Percentiles rank a stretch among this genome's conserved stretches.
phyloP scores from a whole-genome alignment of 1,140 invertebrate genomes.

The Probaryconus sp. region DNA sequence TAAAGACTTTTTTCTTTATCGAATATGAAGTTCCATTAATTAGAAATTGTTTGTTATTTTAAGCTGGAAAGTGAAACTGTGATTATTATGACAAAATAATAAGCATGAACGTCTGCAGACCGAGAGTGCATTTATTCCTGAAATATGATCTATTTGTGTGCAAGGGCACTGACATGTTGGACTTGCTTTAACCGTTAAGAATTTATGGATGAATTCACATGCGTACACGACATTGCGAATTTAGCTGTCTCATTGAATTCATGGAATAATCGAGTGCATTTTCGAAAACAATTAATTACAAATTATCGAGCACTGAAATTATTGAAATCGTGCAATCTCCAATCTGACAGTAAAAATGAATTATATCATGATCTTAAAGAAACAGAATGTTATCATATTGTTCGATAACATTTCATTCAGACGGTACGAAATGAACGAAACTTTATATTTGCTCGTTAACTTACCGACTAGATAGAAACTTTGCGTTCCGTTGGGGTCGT shows the following conservation, averaged over 20 bases:
- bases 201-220: constrained; percentile 25
- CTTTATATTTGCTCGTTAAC: constrained; percentile 29
- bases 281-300: too few species aligned
- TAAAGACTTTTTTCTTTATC: too few species aligned
- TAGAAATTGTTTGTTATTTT: too few species aligned
- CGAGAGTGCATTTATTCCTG: constrained; percentile 35
- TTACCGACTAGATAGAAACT: constrained; percentile 62
- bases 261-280: too few species aligned
- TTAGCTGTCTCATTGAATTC: not conserved
- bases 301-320: too few species aligned
- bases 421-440: not conserved
- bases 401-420: not conserved
- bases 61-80: too few species aligned
- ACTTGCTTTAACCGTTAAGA: constrained; percentile 28
- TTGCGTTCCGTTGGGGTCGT: constrained; percentile 36
- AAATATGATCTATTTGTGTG: constrained; percentile 59
- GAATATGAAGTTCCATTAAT: too few species aligned
- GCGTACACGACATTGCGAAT: not conserved
- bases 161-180: constrained; percentile 51
- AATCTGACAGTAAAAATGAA: too few species aligned
- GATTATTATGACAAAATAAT: too few species aligned
- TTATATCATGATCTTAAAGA: not conserved
- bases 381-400: too few species aligned
- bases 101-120: not conserved
- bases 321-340: not conserved